phyloP scores from a whole-genome alignment of 1,140 invertebrate genomes.

The Neodiprion virginianus region DNA sequence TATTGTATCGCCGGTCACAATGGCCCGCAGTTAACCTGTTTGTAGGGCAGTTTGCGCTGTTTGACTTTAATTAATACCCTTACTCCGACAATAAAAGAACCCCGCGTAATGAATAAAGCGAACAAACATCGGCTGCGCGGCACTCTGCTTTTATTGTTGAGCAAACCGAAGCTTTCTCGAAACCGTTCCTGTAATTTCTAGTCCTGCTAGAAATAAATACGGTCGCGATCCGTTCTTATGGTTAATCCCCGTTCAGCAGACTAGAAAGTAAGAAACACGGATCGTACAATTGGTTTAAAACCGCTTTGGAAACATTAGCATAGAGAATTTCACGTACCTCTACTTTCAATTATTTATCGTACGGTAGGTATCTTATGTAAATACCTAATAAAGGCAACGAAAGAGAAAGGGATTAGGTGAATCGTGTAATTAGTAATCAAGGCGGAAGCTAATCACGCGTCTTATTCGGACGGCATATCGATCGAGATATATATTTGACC shows the following conservation, averaged over 20 bases:
- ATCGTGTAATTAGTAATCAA: no score
- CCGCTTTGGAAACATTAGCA: no score
- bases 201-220: neutral
- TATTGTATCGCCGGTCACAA: slow-evolving; percentile 21
- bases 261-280: neutral
- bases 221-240: neutral
- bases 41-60: slow-evolving; percentile 47
- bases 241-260: neutral
- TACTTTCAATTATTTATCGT: no score
- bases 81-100: slow-evolving; percentile 39
- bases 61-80: slow-evolving; percentile 56
- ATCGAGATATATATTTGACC: no score
- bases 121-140: slow-evolving; percentile 36
- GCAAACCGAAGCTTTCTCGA: slow-evolving; percentile 16
- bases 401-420: no score
- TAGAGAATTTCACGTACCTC: no score
- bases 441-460: no score
- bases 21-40: slow-evolving; percentile 45
- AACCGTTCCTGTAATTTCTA: neutral
- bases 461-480: no score
- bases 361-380: no score
- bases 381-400: no score
- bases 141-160: slow-evolving; percentile 22
- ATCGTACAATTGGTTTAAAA: no score
- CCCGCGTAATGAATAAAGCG: slow-evolving; percentile 45